These are phyloP conservation scores for Hapalemur alaotrensis DNA, from an alignment of 2,797 vertebrate genomes.

Conservation along the genomic window DNA sequence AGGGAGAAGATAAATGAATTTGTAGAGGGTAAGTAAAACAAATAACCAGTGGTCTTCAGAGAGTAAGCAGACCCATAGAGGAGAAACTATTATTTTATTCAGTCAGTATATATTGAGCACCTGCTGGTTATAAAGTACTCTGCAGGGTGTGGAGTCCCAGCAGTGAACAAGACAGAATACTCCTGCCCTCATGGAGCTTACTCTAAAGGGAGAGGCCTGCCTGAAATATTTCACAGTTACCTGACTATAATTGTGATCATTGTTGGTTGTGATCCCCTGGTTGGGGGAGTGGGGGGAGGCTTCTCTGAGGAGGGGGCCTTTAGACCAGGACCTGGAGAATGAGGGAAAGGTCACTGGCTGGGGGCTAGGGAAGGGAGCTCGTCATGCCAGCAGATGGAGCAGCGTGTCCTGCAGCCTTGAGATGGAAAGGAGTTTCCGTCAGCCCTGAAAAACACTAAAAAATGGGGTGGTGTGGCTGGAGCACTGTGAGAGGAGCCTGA, in stretches of 20 bases:
- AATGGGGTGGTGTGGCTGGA: not conserved
- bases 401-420: not conserved
- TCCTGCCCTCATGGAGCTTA: not conserved
- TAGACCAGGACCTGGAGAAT: not conserved
- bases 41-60: not conserved
- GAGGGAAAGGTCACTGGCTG: not conserved
- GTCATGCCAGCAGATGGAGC: not conserved
- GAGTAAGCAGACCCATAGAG: not conserved
- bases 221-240: not conserved
- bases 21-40: not conserved
- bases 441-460: not conserved
- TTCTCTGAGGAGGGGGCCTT: not conserved
- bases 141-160: not conserved
- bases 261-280: not conserved
- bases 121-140: no score
- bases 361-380: not conserved
- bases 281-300: not conserved
- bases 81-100: not conserved
- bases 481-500: not conserved
- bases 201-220: not conserved
- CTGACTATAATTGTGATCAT: not conserved
- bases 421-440: not conserved
- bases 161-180: not conserved
- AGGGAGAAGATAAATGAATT: not conserved
- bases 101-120: not conserved